Conservation (phyloP, 2,113 vertebrate genomes). For the Brachyistius frenatus region DNA sequence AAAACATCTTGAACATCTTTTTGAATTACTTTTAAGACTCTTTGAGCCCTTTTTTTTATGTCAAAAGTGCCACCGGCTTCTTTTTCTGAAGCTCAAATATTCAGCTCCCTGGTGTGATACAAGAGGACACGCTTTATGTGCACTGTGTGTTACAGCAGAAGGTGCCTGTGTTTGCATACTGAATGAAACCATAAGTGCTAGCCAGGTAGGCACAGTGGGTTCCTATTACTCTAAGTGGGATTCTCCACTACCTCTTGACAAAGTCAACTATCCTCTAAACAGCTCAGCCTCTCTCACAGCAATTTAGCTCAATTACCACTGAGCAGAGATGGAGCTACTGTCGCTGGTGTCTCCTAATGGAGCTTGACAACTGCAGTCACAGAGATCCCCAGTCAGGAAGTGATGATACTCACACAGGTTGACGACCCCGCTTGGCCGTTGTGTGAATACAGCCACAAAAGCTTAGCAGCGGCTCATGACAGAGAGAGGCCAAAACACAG, state of each 20-base stretch:
- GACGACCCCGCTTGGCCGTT: constrained; percentile 24
- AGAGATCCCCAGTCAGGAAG: constrained; percentile 49
- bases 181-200: not conserved
- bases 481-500: not conserved
- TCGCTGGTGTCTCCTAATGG: constrained; percentile 45
- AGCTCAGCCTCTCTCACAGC: constrained; percentile 46
- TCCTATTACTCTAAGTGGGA: constrained; percentile 48
- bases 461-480: no score
- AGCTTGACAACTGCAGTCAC: constrained; percentile 36
- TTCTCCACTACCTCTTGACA: constrained; percentile 58
- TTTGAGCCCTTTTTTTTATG: no score
- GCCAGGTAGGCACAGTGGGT: not conserved
- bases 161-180: constrained; percentile 15
- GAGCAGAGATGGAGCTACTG: constrained; percentile 32
- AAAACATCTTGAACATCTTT: no score
- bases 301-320: constrained; percentile 60
- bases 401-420: constrained; percentile 39
- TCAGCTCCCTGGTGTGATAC: no score
- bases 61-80: no score
- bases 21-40: no score
- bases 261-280: constrained; percentile 60
- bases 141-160: not conserved
- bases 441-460: constrained; percentile 1
- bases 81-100: no score
- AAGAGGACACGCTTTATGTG: no score